Evolutionary conservation across 2,113 vertebrate genomes (phyloP), one percentile per base, ranked within the genome.

Genomic region (Phycodurus eques): DNA sequence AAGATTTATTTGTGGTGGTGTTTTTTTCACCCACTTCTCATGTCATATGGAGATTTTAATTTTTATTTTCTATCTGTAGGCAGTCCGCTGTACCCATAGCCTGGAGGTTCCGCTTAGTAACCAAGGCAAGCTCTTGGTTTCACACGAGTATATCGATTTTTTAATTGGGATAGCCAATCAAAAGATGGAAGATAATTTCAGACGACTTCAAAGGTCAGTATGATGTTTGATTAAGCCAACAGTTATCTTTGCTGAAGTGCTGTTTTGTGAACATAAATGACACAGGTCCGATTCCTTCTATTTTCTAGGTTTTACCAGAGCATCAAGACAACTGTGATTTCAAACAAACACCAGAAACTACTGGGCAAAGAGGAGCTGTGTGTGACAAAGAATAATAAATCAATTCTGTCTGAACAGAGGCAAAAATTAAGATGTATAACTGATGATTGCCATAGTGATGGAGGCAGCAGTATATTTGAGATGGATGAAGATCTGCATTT

Each of bases 111-210:
- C 97, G 0, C 77, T 99, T 76, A 94, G 90, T 77, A 92, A 82
- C 11, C 80, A 88, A n/a, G 96, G 96, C 46, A 91, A 80, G 46
- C 43, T 95, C 53, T 90, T 99, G 84, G 94, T 97, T 73, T 94
- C 88, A 0, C 90, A 92, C 1, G 93, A 98, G 20, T 99, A 99
- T 73, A 83, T 98, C 11, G 74, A 92, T 20, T 98, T 96, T 83
- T 79, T 99, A 0, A 68, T 95, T 71, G 86, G 91, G 20, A 76
- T 91, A 73, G 95, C 96, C 71, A 98, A 99, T 91, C 89, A 83
- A 77, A 99, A 99, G 88, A 93, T 98, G 95, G 94, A 96, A 59
- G 96, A 98, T 87, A 98, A 99, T 80, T 85, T 88, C 4, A 93
- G 71, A 77, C 93, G 95, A 76, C 96, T 98, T 76, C 84, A 92